Conservation (phyloP, 2,888 invertebrate genomes). For the Drosophila neonasuta region DNA sequence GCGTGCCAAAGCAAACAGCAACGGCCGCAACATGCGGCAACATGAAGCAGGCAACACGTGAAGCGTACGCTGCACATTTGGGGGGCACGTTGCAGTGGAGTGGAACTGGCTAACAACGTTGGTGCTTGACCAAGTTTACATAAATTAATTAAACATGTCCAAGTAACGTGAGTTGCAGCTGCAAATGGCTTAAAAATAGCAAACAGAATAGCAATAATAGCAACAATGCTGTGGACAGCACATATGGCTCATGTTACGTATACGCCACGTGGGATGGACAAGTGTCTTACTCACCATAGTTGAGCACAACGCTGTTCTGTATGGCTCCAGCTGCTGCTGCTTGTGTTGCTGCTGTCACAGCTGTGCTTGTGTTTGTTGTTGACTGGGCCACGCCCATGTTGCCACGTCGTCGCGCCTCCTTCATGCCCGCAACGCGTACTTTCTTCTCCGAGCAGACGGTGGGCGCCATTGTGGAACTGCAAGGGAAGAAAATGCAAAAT, state of each 20-base stretch:
- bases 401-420: conserved; percentile 48
- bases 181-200: conserved; percentile 6
- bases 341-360: conserved; percentile 9
- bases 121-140: conserved; percentile 53
- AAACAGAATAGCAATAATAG: conserved; percentile 10
- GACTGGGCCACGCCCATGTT: conserved; percentile 41
- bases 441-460: conserved; percentile 81
- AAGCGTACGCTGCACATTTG: conserved; percentile 30
- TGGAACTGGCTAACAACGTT: conserved; percentile 9
- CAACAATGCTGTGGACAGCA: conserved; percentile 10
- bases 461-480: conserved; percentile 76
- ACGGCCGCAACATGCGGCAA: conserved; percentile 36
- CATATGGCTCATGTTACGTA: conserved; percentile 48
- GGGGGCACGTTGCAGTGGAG: conserved; percentile 42
- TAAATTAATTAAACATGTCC: conserved; percentile 70
- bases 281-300: conserved; percentile 51
- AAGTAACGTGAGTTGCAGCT: conserved; percentile 57
- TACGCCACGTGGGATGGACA: conserved; percentile 36
- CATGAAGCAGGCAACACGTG: conserved; percentile 59
- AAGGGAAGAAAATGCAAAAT: conserved; percentile 46
- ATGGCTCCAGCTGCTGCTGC: conserved; percentile 21
- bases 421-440: conserved; percentile 63
- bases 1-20: conserved; percentile 45
- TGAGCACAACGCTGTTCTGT: conserved; percentile 39
- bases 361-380: conserved; percentile 1